Base-by-base conservation (phyloP, 2,113 vertebrate genomes). In the Vanacampus margaritifer region DNA sequence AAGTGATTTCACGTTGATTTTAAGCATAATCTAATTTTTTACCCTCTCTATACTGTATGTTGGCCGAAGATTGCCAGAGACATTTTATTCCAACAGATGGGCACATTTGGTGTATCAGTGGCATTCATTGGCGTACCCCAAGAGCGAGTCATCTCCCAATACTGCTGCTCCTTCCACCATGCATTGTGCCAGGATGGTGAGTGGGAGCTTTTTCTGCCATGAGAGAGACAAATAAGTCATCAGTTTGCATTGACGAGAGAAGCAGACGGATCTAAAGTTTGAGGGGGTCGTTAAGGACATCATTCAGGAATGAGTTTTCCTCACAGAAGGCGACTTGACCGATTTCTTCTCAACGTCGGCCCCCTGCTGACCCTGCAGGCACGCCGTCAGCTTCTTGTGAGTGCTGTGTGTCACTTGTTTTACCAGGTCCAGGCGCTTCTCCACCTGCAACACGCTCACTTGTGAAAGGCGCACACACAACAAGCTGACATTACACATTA, bases 321-420 rank as follows among this genome's bases (percentile, higher is more conserved):
- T 74, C 76, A 93, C 92, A 65, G 91, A 87, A 23, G 91, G 87
- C 17, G 85, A 89, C 89, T 96, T 95, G 91, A 99, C 95, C 0
- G 97, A 97, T 89, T 92, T 94, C 86, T 98, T 99, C 88, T 99
- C 97, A 0, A 94, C 89, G 0, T 99, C 97, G 0, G 94, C 80
- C 3, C 95, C 95, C 77, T 99, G 97, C 87, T 99, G 97, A 73
- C 96, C 96, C 90, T 99, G 97, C 76, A 99, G 94, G 87, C 97
- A 99, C 61, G 94, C 95, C 0, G 95, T 95, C 75, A 99, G 93
- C 87, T 98, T 99, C 92, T 98, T 98, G 90, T 99, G 97, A 23
- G 95, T 98, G 91, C 97, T 97, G 87, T 99, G 97, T 24, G 95
- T 94, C 74, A 99, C 97, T 79, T 98, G 96, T 82, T 99, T 99